Evolutionary conservation across 2,113 vertebrate species (phyloP).

Genomic region (Pagrus major): DNA sequence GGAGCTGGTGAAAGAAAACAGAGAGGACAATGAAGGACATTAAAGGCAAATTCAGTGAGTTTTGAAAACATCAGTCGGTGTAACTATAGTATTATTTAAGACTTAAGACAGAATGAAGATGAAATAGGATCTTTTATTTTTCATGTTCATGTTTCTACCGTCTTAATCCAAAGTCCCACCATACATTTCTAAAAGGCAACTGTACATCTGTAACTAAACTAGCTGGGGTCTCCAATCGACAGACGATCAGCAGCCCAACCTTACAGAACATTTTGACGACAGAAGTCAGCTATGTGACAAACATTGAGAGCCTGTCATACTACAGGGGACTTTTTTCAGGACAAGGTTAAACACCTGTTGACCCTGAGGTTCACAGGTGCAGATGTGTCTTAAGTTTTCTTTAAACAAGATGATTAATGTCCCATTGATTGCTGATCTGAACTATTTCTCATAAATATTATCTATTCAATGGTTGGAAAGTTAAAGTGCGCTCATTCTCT

Average conservation of each 20-base stretch:
- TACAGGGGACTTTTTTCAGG: background rate
- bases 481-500: no score
- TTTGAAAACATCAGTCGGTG: slow-evolving; percentile 3
- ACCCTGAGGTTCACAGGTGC: background rate
- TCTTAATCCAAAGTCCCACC: background rate
- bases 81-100: background rate
- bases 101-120: background rate
- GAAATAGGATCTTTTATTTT: background rate
- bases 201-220: background rate
- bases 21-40: slow-evolving; percentile 44
- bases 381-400: background rate
- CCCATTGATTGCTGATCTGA: no score
- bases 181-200: background rate
- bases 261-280: background rate
- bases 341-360: slow-evolving; percentile 9
- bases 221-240: background rate
- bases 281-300: background rate
- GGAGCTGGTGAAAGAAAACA: background rate
- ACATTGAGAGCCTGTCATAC: background rate
- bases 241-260: background rate
- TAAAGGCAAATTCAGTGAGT: slow-evolving; percentile 27
- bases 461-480: no score
- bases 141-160: background rate
- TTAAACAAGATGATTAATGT: background rate
- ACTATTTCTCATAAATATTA: no score